Evolutionary conservation across 2,113 vertebrate genomes (phyloP).

Genomic region (Dendropsophus ebraccatus): DNA sequence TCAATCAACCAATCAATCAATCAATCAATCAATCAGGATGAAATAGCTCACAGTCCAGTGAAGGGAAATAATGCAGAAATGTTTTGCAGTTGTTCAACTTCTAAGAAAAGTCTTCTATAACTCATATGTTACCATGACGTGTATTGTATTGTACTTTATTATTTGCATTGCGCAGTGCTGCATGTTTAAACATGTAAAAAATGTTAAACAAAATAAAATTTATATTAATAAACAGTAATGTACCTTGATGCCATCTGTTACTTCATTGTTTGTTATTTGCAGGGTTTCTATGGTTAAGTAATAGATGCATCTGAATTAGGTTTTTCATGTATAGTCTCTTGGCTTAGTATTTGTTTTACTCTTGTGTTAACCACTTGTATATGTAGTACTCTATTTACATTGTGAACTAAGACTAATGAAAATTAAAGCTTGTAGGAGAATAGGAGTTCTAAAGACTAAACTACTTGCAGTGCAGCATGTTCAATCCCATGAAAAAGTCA

Average conservation of each 20-base stretch:
- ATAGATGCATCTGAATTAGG: neutral
- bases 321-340: neutral
- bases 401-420: too few species aligned
- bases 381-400: neutral
- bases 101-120: neutral
- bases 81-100: neutral
- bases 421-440: too few species aligned
- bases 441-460: too few species aligned
- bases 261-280: slow-evolving; percentile 13
- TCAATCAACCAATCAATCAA: too few species aligned
- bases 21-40: too few species aligned
- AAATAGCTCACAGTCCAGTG: too few species aligned
- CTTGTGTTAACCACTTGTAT: neutral
- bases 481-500: too few species aligned
- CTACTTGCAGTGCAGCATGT: too few species aligned
- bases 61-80: neutral
- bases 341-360: slow-evolving; percentile 6
- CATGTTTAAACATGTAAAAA: neutral
- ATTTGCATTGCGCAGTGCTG: neutral
- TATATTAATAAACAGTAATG: neutral
- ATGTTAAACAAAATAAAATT: neutral
- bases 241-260: neutral
- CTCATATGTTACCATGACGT: neutral
- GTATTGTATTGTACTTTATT: neutral
- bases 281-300: slow-evolving; percentile 11